Conservation (phyloP, 2,797 vertebrate species). For the Enteromius paludinosus region DNA sequence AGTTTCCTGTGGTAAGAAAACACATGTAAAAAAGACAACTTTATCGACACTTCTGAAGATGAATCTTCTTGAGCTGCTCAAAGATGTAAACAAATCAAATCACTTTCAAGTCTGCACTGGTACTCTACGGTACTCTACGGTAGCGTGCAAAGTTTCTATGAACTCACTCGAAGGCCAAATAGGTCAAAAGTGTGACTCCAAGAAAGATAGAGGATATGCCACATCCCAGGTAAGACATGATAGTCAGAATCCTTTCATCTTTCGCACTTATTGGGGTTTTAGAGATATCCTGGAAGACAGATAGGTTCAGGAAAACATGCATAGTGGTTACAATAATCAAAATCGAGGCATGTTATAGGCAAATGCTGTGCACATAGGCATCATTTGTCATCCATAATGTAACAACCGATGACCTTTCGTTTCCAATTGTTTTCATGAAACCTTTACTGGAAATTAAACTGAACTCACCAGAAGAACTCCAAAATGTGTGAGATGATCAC, state of each 20-base stretch:
- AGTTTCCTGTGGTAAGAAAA: constrained; percentile 75
- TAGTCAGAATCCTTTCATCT: constrained; percentile 76
- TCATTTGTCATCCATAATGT: background rate
- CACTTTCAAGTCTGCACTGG: background rate
- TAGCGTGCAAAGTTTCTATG: background rate
- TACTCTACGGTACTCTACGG: too few relatives aligned
- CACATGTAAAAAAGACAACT: background rate
- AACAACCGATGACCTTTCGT: constrained; percentile 15
- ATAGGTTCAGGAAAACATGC: background rate
- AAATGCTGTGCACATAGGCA: background rate
- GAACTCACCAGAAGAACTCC: constrained; percentile 89
- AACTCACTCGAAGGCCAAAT: constrained; percentile 87
- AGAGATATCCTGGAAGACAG: constrained; percentile 80
- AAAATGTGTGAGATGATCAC: constrained; percentile 93
- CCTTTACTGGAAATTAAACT: too few relatives aligned
- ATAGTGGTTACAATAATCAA: background rate
- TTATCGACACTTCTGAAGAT: background rate
- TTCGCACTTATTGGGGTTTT: constrained; percentile 61
- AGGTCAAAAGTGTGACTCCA: constrained; percentile 84
- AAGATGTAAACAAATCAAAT: background rate
- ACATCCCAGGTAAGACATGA: constrained; percentile 85
- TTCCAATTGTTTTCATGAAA: background rate
- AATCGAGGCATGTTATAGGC: background rate
- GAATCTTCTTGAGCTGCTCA: background rate
- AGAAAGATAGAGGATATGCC: constrained; percentile 88